Base-by-base conservation (phyloP, 2,797 vertebrate genomes). In the Stomatorhinus walkeri region DNA sequence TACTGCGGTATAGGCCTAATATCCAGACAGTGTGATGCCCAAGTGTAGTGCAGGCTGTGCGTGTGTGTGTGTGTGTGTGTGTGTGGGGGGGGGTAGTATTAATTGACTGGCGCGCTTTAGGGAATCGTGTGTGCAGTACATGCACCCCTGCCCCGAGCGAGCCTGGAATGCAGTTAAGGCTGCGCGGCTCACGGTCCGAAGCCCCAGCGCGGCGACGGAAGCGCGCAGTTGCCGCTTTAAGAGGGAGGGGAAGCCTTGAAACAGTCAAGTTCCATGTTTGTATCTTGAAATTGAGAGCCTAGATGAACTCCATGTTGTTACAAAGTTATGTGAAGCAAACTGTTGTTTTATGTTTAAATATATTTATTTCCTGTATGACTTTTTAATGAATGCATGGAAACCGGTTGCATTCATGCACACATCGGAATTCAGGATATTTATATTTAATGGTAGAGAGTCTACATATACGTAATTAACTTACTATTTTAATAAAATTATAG, bases 281-380 rank as follows among this genome's bases (percentile, higher is more conserved):
- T 96, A 96, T 98, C 97, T 96, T 97, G 96, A 98, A 96, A 96
- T 96, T 95, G 95, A 94, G 95, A 94, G 95, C 95, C 93, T 94
- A 90, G 95, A 89, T 61, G 95, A 96, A 96, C 97, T 96, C 97
- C 97, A 98, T 98, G 96, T 98, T 98, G 97, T 97, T 97, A 97
- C 96, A 97, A 97, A 98, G 97, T 97, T 97, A 95, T 94, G 94
- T 95, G 95, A 94, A 93, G 94, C 90, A 92, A 90, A 87, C 89
- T 88, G 89, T 91, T 90, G 9, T 86, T 48, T 85, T 91, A 40
- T 84, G 54, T 87, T 85, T 88, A 84, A 85, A 85, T 89, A 48
- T n/a, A 68, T 87, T 68, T 10, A 85, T 87, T 40, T 10, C 7
- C 61, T 40, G 28, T 43, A 24, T 59, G 19, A 43, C 24, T 79